These are phyloP conservation scores for Gadus macrocephalus DNA, from an alignment of 2,113 vertebrate species.

Conservation along the genomic window DNA sequence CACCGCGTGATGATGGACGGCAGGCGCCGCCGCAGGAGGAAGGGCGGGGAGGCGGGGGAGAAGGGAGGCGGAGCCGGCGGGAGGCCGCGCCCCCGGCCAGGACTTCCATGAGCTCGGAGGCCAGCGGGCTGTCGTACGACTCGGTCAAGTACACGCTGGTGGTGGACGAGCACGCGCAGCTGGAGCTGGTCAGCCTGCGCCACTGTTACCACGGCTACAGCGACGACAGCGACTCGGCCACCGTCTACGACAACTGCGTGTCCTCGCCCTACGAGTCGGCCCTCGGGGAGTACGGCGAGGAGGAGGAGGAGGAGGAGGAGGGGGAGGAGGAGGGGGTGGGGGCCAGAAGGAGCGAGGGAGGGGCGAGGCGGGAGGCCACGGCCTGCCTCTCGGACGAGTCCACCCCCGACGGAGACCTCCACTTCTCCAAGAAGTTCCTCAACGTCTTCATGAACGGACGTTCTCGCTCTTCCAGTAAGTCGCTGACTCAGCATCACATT, in stretches of 20 bases:
- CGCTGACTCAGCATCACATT: too few relatives aligned
- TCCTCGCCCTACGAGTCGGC: slow-evolving; percentile 92
- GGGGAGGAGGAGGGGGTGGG: slow-evolving; percentile 83
- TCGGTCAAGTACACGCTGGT: slow-evolving; percentile 96
- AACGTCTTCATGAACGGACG: slow-evolving; percentile 97
- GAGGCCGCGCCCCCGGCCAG: slow-evolving; percentile 50
- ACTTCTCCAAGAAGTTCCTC: slow-evolving; percentile 97
- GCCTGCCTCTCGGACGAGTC: slow-evolving; percentile 88
- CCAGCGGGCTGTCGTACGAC: slow-evolving; percentile 93
- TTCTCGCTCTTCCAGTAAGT: slow-evolving; percentile 95
- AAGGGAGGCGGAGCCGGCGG: slow-evolving; percentile 21
- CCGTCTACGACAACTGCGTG: slow-evolving; percentile 92
- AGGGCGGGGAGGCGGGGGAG: slow-evolving; percentile 31
- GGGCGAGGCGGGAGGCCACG: slow-evolving; percentile 69
- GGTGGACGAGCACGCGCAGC: slow-evolving; percentile 92
- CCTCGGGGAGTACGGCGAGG: slow-evolving; percentile 89
- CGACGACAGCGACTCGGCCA: slow-evolving; percentile 92
- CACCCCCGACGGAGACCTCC: slow-evolving; percentile 84
- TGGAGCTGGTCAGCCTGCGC: slow-evolving; percentile 91
- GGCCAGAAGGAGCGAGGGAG: slow-evolving; percentile 30
- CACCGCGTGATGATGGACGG: slow-evolving; percentile 55
- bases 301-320: slow-evolving; percentile 67
- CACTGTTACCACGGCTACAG: slow-evolving; percentile 94
- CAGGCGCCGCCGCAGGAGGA: slow-evolving; percentile 46
- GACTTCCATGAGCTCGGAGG: slow-evolving; percentile 88